These are phyloP conservation scores for Tridacna crocea DNA, from an alignment of 2,888 invertebrate genomes.

Conservation along the genomic window DNA sequence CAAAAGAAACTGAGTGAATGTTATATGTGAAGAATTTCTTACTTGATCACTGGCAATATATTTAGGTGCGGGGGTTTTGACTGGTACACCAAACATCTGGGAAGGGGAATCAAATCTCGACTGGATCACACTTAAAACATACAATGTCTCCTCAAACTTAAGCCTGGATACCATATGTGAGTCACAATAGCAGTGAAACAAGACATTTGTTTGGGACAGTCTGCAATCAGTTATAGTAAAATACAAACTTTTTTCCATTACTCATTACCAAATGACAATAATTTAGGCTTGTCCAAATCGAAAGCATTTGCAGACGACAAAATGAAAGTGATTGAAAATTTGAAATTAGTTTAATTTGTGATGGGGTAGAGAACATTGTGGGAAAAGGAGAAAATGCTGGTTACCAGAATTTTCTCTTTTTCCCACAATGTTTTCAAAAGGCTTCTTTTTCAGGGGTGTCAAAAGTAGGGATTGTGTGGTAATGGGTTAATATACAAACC, in stretches of 20 bases:
- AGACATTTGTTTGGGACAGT: constrained; percentile 16
- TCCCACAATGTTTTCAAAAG: no score
- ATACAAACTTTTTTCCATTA: no score
- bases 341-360: no score
- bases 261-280: background rate
- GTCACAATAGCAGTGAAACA: constrained; percentile 39
- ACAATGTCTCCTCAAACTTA: constrained; percentile 42
- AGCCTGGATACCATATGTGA: constrained; percentile 22
- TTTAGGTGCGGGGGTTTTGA: constrained; percentile 9
- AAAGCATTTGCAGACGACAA: no score
- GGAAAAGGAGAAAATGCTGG: no score
- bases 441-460: no score
- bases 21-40: background rate
- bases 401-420: no score
- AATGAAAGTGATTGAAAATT: no score
- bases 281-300: no score
- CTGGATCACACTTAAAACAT: constrained; percentile 29
- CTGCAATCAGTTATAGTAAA: background rate
- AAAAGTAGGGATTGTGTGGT: no score
- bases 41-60: background rate
- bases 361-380: no score
- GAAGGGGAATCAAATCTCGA: constrained; percentile 12
- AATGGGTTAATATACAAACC: no score
- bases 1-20: background rate
- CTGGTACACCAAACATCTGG: constrained; percentile 21